A percentile compares a stretch with the other conserved stretches of the same genome.
Conservation (phyloP, 2,797 vertebrate species). For the Remorina albescens region DNA sequence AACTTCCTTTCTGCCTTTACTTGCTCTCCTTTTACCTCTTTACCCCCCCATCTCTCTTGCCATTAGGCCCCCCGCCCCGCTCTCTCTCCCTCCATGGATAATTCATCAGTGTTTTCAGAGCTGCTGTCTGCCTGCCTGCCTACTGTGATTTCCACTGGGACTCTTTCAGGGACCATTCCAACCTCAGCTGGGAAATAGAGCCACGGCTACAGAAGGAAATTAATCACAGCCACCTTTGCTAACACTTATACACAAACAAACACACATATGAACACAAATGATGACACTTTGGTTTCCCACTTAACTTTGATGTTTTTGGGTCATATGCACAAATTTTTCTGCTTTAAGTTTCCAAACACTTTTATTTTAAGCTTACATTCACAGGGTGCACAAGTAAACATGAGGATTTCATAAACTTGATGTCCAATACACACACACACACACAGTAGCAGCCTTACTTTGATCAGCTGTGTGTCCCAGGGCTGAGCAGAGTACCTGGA, state of each 20-base stretch:
- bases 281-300: not conserved
- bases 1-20: constrained; percentile 32
- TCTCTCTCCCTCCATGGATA: constrained; percentile 75
- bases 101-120: constrained; percentile 85
- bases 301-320: constrained; percentile 6
- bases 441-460: constrained; percentile 17
- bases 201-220: constrained; percentile 76
- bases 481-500: constrained; percentile 36
- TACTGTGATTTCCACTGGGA: constrained; percentile 86
- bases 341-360: constrained; percentile 18
- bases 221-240: constrained; percentile 80
- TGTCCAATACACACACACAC: constrained; percentile 17
- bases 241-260: constrained; percentile 43
- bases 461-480: constrained; percentile 32
- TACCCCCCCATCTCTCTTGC: not conserved
- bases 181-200: constrained; percentile 81
- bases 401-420: not conserved
- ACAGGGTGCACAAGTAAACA: not conserved
- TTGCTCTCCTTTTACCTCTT: constrained; percentile 14
- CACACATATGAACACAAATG: constrained; percentile 1
- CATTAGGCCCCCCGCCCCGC: not conserved
- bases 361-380: constrained; percentile 12
- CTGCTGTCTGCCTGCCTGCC: constrained; percentile 77
- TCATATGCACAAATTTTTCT: constrained; percentile 3
- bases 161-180: constrained; percentile 79